A percentile compares a stretch with the other conserved stretches of the same genome.
Evolutionary conservation across 1,140 invertebrate species (phyloP).

Genomic region (Drosophila sturtevanti): DNA sequence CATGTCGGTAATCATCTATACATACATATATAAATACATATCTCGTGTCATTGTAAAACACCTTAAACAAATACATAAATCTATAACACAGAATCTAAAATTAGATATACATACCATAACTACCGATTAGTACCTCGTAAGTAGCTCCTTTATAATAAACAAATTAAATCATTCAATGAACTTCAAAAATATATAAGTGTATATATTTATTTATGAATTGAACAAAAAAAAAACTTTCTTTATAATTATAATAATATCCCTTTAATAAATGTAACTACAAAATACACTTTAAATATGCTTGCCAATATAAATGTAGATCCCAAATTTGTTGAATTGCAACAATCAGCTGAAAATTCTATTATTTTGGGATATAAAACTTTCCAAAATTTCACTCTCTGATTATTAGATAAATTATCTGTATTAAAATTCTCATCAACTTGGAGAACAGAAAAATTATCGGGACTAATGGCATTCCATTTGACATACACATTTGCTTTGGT

Average conservation of each 20-base stretch:
- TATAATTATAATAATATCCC: not conserved
- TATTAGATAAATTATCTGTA: constrained; percentile 88
- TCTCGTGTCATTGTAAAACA: not conserved
- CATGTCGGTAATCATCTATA: not conserved
- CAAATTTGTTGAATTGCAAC: constrained; percentile 85
- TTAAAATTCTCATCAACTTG: constrained; percentile 89
- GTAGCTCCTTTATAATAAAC: no score
- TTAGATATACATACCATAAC: not conserved
- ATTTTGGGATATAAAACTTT: constrained; percentile 91
- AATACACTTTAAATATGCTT: constrained; percentile 29
- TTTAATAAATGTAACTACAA: constrained; percentile 15
- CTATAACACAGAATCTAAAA: not conserved
- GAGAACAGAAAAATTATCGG: constrained; percentile 86
- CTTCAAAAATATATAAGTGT: not conserved
- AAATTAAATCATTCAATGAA: not conserved
- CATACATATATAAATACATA: not conserved
- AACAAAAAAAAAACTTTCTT: not conserved
- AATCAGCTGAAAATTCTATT: constrained; percentile 87
- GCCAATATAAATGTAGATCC: constrained; percentile 24
- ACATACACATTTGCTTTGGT: constrained; percentile 86
- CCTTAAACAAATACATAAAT: no score
- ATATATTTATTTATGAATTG: not conserved
- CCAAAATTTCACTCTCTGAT: constrained; percentile 91
- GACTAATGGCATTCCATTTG: constrained; percentile 88
- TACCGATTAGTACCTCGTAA: not conserved